A percentile compares a stretch with the other conserved stretches of the same genome.
Conservation (phyloP, 2,797 vertebrate genomes). For the Tachyglossus aculeatus region DNA sequence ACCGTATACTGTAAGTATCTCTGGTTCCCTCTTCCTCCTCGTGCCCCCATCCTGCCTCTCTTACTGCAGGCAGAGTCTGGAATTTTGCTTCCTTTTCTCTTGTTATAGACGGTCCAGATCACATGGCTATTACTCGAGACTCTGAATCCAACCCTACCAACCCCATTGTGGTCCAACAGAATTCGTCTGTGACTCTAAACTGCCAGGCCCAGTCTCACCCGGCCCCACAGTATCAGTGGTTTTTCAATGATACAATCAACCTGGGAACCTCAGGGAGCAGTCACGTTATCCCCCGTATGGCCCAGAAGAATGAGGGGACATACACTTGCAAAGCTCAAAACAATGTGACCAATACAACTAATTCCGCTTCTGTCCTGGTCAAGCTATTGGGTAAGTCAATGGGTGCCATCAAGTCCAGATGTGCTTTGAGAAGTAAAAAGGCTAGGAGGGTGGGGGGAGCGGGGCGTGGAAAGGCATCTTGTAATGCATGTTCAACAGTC, state of each 20-base stretch:
- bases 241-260: background rate
- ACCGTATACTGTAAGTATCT: background rate
- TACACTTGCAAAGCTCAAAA: background rate
- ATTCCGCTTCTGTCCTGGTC: background rate
- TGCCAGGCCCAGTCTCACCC: background rate
- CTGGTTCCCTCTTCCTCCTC: background rate
- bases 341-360: background rate
- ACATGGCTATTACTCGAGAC: background rate
- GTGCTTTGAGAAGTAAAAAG: too few relatives aligned
- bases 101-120: background rate
- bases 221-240: background rate
- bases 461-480: too few relatives aligned
- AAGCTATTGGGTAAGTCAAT: background rate
- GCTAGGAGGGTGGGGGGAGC: too few relatives aligned
- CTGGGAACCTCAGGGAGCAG: background rate
- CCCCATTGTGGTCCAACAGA: background rate
- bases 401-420: too few relatives aligned
- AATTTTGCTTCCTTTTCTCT: background rate
- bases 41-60: background rate
- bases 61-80: background rate
- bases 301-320: background rate
- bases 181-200: fast-evolving
- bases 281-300: background rate
- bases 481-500: too few relatives aligned
- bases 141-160: background rate